Percentiles rank a stretch among this genome's conserved stretches.
Evolutionary conservation across 2,797 vertebrate genomes (phyloP).

Genomic region (Sebastes alutus): DNA sequence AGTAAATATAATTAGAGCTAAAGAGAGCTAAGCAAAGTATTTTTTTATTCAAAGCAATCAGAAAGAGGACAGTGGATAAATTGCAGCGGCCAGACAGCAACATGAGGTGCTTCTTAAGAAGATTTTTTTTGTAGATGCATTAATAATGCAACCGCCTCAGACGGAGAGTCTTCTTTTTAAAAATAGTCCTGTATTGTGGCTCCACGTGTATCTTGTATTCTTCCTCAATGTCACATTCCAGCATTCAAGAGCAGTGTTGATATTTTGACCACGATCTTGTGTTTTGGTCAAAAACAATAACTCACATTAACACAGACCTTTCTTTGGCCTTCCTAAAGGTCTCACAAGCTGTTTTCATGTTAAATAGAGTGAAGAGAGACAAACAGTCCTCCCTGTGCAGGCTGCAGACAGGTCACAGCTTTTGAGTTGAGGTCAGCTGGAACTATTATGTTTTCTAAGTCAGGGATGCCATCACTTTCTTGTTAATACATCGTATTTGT

Average conservation of each 20-base stretch:
- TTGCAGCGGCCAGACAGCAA: not conserved
- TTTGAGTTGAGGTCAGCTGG: not conserved
- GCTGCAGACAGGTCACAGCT: not conserved
- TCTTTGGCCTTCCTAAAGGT: slow-evolving; percentile 20
- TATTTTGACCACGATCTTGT: slow-evolving; percentile 54
- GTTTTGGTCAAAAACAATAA: slow-evolving; percentile 47
- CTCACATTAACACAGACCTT: slow-evolving; percentile 6
- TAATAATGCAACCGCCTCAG: not conserved
- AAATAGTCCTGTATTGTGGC: not conserved
- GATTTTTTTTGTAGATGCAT: not conserved
- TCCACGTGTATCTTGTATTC: not conserved
- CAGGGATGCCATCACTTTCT: not conserved
- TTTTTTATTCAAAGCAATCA: not conserved
- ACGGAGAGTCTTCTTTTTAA: not conserved
- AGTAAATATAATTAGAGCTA: not conserved
- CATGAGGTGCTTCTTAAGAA: not conserved
- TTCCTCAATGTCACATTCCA: slow-evolving; percentile 44
- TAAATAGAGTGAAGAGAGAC: slow-evolving; percentile 17
- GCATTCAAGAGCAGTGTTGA: slow-evolving; percentile 18
- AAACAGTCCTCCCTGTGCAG: not conserved
- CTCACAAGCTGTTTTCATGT: slow-evolving; percentile 22
- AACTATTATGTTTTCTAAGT: not conserved
- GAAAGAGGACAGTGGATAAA: not conserved
- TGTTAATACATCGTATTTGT: not conserved
- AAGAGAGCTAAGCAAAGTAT: not conserved